Evolutionary conservation across 2,797 vertebrate genomes (phyloP).

Genomic region (Botia almorhae): DNA sequence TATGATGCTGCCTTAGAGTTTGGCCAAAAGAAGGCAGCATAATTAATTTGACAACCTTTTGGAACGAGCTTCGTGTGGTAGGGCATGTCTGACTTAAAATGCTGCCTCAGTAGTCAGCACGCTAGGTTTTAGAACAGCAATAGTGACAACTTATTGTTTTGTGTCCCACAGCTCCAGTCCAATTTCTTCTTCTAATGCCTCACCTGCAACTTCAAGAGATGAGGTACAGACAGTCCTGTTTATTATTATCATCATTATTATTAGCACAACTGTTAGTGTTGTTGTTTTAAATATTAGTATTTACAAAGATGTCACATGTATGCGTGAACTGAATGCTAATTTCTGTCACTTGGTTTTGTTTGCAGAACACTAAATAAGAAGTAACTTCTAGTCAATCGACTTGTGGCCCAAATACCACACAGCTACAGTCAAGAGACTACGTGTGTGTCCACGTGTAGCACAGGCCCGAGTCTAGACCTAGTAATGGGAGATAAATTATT

Average conservation of each 20-base stretch:
- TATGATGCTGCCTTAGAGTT: neutral
- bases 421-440: neutral
- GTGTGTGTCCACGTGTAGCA: neutral
- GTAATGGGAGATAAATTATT: slow-evolving; percentile 20
- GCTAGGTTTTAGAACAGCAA: neutral
- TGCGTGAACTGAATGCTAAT: slow-evolving; percentile 7
- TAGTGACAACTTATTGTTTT: slow-evolving; percentile 12
- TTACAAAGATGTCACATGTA: neutral
- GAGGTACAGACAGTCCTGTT: slow-evolving; percentile 32
- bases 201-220: slow-evolving; percentile 39
- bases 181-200: slow-evolving; percentile 22
- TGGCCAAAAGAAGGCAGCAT: neutral
- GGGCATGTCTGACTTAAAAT: neutral
- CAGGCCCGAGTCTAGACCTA: neutral
- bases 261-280: slow-evolving; percentile 8
- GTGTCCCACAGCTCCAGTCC: slow-evolving; percentile 6
- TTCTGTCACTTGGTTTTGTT: slow-evolving; percentile 29
- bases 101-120: neutral
- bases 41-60: neutral
- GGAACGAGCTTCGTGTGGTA: neutral
- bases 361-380: slow-evolving; percentile 41
- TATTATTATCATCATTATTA: slow-evolving; percentile 5
- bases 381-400: slow-evolving; percentile 1
- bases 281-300: slow-evolving; percentile 7
- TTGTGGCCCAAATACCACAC: slow-evolving; percentile 8